phyloP scores from a whole-genome alignment of 2,797 vertebrate species.

The Notolabrus celidotus region DNA sequence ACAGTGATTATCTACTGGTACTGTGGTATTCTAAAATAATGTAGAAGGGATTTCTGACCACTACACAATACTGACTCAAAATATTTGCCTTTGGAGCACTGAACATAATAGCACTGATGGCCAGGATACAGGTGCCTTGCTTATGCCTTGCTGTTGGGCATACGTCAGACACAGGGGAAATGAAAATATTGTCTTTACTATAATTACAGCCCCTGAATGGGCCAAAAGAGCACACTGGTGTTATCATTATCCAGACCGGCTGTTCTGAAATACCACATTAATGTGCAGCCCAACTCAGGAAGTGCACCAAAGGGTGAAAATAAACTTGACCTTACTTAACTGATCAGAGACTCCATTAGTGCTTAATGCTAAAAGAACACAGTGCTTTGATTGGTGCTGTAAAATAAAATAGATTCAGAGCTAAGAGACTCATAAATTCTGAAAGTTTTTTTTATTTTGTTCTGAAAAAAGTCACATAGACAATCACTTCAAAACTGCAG shows the following conservation, averaged over 20 bases:
- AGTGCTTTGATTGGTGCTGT: neutral
- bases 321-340: constrained; percentile 60
- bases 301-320: constrained; percentile 57
- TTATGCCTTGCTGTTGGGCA: constrained; percentile 46
- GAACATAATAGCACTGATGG: constrained; percentile 35
- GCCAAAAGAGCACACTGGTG: constrained; percentile 53
- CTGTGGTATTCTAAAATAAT: constrained; percentile 11
- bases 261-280: constrained; percentile 68
- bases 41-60: constrained; percentile 9
- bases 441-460: constrained; percentile 44
- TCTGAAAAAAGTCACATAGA: constrained; percentile 68
- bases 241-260: constrained; percentile 54
- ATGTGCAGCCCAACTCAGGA: constrained; percentile 57
- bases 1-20: neutral
- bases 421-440: constrained; percentile 24
- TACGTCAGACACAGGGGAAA: constrained; percentile 63
- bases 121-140: constrained; percentile 81
- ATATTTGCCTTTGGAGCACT: constrained; percentile 40
- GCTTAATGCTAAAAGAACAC: constrained; percentile 1
- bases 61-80: constrained; percentile 26
- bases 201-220: constrained; percentile 58
- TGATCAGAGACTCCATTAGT: constrained; percentile 15
- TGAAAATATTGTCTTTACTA: constrained; percentile 77
- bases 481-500: constrained; percentile 79
- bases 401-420: neutral